phyloP scores from a whole-genome alignment of 92 coral and sea anemone genomes.

The Epizoanthus illoricatus region DNA sequence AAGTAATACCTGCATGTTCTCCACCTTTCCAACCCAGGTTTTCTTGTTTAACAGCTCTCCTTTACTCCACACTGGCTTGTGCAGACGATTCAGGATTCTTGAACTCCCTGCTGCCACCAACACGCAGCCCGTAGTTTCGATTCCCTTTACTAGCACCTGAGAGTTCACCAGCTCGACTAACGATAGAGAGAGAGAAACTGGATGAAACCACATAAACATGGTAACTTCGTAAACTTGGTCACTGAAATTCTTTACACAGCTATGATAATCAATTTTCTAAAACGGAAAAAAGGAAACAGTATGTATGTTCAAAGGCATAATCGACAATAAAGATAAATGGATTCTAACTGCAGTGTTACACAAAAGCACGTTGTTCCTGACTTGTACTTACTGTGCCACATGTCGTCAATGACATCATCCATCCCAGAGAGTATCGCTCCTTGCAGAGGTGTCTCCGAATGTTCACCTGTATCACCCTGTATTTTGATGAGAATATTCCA shows the following conservation, averaged over 20 bases:
- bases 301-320: neutral
- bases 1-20: slow-evolving; percentile 76
- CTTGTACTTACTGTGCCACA: slow-evolving; percentile 86
- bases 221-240: neutral
- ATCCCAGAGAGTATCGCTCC: slow-evolving; percentile 80
- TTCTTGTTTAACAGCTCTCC: slow-evolving; percentile 92
- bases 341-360: neutral
- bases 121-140: slow-evolving; percentile 88
- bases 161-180: slow-evolving; percentile 95
- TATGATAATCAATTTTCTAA: too few relatives aligned
- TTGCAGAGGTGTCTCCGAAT: slow-evolving; percentile 76
- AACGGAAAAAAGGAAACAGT: too few relatives aligned
- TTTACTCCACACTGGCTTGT: slow-evolving; percentile 90
- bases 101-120: slow-evolving; percentile 94
- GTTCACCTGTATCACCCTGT: slow-evolving; percentile 64
- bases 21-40: slow-evolving; percentile 97
- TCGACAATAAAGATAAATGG: neutral
- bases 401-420: slow-evolving; percentile 86
- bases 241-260: too few relatives aligned
- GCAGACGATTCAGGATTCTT: slow-evolving; percentile 83
- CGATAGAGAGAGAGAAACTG: neutral
- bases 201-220: neutral
- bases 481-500: too few relatives aligned
- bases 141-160: slow-evolving; percentile 91
- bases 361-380: neutral